phyloP scores from a whole-genome alignment of 2,113 vertebrate genomes.

The Lepus timidus region DNA sequence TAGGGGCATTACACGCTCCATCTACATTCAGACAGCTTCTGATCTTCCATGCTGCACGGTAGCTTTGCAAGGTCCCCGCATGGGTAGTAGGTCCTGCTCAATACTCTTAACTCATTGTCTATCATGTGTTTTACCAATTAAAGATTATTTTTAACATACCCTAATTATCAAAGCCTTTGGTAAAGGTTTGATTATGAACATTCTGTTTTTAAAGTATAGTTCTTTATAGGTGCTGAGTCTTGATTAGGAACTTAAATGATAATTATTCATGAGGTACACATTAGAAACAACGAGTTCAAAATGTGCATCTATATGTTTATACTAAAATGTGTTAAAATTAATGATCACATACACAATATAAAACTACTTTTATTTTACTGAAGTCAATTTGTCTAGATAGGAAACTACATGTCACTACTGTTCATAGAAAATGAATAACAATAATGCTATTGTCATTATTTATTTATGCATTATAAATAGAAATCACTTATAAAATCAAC shows the following conservation, averaged over 20 bases:
- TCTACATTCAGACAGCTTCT: too few relatives aligned
- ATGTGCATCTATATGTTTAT: background rate
- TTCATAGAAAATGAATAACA: background rate
- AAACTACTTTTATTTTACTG: conserved; percentile 23
- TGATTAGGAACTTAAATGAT: background rate
- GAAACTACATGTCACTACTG: background rate
- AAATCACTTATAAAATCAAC: conserved; percentile 3
- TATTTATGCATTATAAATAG: background rate
- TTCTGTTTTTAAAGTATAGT: background rate
- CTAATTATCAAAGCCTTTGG: background rate
- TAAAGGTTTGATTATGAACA: background rate
- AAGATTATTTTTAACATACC: background rate
- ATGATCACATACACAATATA: background rate
- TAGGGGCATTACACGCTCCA: too few relatives aligned
- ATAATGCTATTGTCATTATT: too few relatives aligned
- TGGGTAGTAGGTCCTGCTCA: background rate
- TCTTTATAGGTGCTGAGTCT: background rate
- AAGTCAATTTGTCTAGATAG: background rate
- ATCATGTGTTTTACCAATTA: background rate
- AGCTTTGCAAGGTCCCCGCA: background rate
- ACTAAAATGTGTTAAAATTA: conserved; percentile 19
- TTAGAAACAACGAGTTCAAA: conserved; percentile 12
- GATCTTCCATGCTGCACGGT: background rate
- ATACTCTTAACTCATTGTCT: background rate
- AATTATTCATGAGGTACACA: background rate